phyloP scores from a whole-genome alignment of 1,140 invertebrate genomes.

The Drosophila azteca region DNA sequence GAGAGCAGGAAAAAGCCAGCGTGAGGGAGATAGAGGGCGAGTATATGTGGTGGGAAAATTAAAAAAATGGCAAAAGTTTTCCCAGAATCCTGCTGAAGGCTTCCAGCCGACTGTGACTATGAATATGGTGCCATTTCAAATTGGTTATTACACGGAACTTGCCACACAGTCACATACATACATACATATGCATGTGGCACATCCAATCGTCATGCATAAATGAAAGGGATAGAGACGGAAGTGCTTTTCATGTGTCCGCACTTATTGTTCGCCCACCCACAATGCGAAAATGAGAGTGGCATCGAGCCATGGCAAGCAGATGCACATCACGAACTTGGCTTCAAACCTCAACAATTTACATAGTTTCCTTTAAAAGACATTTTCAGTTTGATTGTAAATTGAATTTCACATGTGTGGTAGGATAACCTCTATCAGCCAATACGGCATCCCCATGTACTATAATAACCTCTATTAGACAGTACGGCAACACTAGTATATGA shows the following conservation, averaged over 20 bases:
- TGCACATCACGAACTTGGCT: neutral
- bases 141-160: slow-evolving; percentile 68
- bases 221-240: slow-evolving; percentile 22
- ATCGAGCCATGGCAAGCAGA: neutral
- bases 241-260: slow-evolving; percentile 14
- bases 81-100: slow-evolving; percentile 27
- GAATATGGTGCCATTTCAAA: slow-evolving; percentile 51
- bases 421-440: too few species aligned
- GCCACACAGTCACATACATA: slow-evolving; percentile 22
- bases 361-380: too few species aligned
- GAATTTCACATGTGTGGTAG: too few species aligned
- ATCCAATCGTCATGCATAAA: slow-evolving; percentile 53
- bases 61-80: slow-evolving; percentile 74
- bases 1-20: slow-evolving; percentile 4
- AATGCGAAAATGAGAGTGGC: slow-evolving; percentile 6
- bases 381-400: too few species aligned
- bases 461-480: too few species aligned
- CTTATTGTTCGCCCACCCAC: slow-evolving; percentile 18
- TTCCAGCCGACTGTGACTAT: slow-evolving; percentile 12
- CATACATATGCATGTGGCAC: neutral
- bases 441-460: too few species aligned
- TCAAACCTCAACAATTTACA: too few species aligned
- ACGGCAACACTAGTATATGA: too few species aligned
- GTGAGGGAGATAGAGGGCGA: slow-evolving; percentile 1
- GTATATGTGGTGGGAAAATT: slow-evolving; percentile 38